Evolutionary conservation across 2,888 invertebrate species (phyloP).

Genomic region (Tillus elongatus): DNA sequence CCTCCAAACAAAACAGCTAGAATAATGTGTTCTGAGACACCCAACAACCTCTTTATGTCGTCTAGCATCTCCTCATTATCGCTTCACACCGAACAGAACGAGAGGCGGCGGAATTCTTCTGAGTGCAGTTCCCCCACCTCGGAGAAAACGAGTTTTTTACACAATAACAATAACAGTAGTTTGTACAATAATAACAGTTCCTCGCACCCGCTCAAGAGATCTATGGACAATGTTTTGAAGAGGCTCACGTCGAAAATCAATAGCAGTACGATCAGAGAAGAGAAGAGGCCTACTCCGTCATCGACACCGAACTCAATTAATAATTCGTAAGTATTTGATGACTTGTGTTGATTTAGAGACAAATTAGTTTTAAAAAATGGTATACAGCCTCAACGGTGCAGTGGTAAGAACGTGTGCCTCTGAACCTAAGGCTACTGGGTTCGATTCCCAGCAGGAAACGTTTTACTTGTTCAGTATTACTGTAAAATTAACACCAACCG

Average conservation of each 20-base stretch:
- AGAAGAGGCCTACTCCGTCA: conserved; percentile 61
- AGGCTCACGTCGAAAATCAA: conserved; percentile 77
- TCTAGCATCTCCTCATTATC: conserved; percentile 39
- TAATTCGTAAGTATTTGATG: conserved; percentile 8
- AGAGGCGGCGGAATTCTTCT: conserved; percentile 47
- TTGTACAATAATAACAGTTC: conserved; percentile 54
- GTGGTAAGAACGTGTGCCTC: too few relatives aligned
- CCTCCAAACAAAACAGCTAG: conserved; percentile 42
- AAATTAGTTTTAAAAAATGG: too few relatives aligned
- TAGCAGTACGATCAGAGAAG: conserved; percentile 63
- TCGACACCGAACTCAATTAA: conserved; percentile 49
- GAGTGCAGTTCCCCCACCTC: conserved; percentile 67
- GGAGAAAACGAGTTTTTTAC: conserved; percentile 52
- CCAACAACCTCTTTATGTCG: conserved; percentile 30
- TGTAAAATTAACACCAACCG: too few relatives aligned
- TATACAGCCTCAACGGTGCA: too few relatives aligned
- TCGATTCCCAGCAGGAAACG: too few relatives aligned
- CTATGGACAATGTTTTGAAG: conserved; percentile 88
- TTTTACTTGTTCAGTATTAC: too few relatives aligned
- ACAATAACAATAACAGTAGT: conserved; percentile 57
- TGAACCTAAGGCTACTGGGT: too few relatives aligned
- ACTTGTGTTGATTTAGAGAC: too few relatives aligned
- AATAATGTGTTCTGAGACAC: conserved; percentile 30
- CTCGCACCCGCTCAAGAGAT: conserved; percentile 58
- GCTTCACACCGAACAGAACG: conserved; percentile 49